Conservation (phyloP, 2,113 vertebrate genomes). For the Lepus americanus region DNA sequence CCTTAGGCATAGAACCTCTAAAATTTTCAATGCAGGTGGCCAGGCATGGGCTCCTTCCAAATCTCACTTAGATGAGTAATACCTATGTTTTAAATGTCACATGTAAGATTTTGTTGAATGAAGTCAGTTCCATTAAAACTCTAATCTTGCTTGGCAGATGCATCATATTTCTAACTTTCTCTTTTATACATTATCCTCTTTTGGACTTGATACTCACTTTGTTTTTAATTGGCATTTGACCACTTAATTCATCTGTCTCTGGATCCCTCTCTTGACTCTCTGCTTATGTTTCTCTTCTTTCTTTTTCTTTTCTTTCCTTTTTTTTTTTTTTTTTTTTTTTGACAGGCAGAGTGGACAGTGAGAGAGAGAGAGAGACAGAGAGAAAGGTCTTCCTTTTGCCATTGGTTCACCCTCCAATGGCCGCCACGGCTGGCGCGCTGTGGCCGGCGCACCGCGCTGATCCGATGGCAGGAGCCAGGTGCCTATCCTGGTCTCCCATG, state of each 20-base stretch:
- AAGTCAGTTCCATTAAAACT: neutral
- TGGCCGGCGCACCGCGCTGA: too few species aligned
- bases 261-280: neutral
- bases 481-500: too few species aligned
- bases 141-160: slow-evolving; percentile 7
- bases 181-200: neutral
- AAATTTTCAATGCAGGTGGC: neutral
- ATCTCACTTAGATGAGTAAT: slow-evolving; percentile 29
- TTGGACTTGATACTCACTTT: neutral
- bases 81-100: neutral
- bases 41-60: neutral
- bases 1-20: neutral
- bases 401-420: too few species aligned
- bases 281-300: neutral
- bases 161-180: slow-evolving; percentile 19
- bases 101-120: neutral
- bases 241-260: neutral
- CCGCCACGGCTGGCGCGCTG: too few species aligned
- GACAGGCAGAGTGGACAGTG: too few species aligned
- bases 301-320: too few species aligned
- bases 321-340: too few species aligned
- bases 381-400: too few species aligned
- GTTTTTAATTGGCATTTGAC: neutral
- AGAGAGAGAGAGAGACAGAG: too few species aligned
- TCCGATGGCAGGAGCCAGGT: too few species aligned